These are phyloP conservation scores for Sarcophaga rosellei DNA, from an alignment of 2,888 invertebrate genomes.

Conservation along the genomic window DNA sequence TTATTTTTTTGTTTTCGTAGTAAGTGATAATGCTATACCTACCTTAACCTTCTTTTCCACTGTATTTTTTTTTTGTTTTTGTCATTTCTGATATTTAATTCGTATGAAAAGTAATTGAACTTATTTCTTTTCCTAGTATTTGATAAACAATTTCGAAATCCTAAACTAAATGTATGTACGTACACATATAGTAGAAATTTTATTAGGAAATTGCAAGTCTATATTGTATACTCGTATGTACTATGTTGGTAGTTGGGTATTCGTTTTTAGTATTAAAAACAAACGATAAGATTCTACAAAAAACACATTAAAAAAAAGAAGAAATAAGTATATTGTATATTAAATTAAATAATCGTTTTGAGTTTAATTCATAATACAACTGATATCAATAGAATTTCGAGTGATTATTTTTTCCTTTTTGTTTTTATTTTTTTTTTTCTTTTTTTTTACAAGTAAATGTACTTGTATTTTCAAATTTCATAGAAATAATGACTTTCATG, in stretches of 20 bases:
- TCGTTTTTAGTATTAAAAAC: neutral
- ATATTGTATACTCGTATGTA: neutral
- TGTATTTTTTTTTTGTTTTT: neutral
- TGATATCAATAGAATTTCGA: neutral
- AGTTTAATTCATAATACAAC: neutral
- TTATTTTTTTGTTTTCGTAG: neutral
- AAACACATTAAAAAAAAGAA: too few relatives aligned
- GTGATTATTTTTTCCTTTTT: too few relatives aligned
- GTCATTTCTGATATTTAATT: conserved; percentile 31
- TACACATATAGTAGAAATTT: neutral
- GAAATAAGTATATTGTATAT: neutral
- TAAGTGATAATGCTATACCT: conserved; percentile 5
- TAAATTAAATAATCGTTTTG: neutral
- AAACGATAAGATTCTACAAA: neutral
- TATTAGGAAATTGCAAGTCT: neutral
- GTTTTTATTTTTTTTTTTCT: too few relatives aligned
- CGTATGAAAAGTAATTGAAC: conserved; percentile 43
- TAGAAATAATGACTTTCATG: conserved; percentile 53
- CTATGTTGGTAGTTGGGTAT: neutral
- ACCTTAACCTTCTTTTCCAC: conserved; percentile 29
- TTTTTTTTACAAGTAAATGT: neutral
- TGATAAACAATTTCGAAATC: conserved; percentile 54
- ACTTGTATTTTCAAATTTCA: conserved; percentile 34
- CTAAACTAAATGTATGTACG: conserved; percentile 11
- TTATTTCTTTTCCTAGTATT: conserved; percentile 52